Evolutionary conservation across 30 jellyfish, hydroid and myxozoan species (phyloP).

Genomic region (Hydractinia symbiolongicarpus): DNA sequence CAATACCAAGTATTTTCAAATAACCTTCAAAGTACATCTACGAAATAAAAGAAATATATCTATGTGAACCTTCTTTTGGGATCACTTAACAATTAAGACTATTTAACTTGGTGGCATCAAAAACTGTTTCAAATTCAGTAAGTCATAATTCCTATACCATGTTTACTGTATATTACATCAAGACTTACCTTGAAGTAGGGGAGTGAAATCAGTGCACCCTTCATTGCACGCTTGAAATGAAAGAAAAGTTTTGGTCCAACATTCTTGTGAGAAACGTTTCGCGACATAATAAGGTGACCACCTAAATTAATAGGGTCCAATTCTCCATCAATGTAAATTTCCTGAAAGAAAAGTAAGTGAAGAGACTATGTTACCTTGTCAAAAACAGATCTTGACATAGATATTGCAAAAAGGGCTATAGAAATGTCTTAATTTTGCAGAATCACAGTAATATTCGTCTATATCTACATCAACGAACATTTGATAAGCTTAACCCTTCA

Average conservation of each 20-base stretch:
- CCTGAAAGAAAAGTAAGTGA: constrained; percentile 31
- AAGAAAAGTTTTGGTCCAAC: constrained; percentile 72
- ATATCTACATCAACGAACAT: too few relatives aligned
- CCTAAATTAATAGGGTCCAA: constrained; percentile 88
- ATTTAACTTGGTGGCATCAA: neutral
- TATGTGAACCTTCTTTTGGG: neutral
- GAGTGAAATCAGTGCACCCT: constrained; percentile 34
- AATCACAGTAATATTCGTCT: too few relatives aligned
- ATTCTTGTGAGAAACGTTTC: constrained; percentile 64
- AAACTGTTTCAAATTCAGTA: neutral
- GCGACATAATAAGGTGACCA: constrained; percentile 59
- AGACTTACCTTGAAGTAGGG: constrained; percentile 78
- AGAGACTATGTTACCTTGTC: too few relatives aligned
- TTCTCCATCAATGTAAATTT: constrained; percentile 72
- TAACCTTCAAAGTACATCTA: constrained; percentile 93
- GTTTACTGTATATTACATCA: too few relatives aligned
- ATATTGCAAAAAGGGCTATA: too few relatives aligned
- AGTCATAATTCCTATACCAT: neutral
- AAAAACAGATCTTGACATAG: too few relatives aligned
- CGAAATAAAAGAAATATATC: neutral
- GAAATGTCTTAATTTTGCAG: too few relatives aligned
- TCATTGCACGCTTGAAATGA: constrained; percentile 59
- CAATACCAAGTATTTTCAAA: constrained; percentile 82
- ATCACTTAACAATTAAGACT: neutral
- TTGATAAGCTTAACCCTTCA: too few relatives aligned